These are phyloP conservation scores for Pantherophis vulpinus DNA, from an alignment of 2,797 vertebrate species.

Conservation along the genomic window DNA sequence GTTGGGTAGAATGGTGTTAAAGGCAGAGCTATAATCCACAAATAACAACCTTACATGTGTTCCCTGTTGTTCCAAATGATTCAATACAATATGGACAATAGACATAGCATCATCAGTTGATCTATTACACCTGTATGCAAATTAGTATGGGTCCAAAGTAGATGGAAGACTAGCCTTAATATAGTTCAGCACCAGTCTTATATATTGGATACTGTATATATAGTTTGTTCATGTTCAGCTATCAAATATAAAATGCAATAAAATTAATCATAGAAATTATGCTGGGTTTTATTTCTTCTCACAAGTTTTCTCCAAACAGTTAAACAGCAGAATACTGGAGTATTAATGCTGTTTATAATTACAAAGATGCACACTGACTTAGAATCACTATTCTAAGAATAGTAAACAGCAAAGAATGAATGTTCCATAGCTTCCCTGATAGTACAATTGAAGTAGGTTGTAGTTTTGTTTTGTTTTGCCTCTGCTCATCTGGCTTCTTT, in stretches of 20 bases:
- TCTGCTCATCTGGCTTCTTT: constrained; percentile 6
- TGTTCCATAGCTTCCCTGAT: not conserved
- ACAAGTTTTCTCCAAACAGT: not conserved
- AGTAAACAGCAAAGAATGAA: not conserved
- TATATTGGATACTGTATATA: not conserved
- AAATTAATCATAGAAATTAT: not conserved
- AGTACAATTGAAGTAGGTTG: not conserved
- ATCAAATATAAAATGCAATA: not conserved
- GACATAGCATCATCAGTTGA: too few species aligned
- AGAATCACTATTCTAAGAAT: not conserved
- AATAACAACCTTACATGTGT: too few species aligned
- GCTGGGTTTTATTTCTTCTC: not conserved
- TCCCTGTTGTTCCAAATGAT: too few species aligned
- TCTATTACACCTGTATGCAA: too few species aligned
- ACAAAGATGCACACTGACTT: not conserved
- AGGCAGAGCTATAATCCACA: too few species aligned
- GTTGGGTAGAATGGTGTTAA: too few species aligned
- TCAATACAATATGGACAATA: too few species aligned
- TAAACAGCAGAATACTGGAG: not conserved
- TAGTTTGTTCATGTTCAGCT: not conserved
- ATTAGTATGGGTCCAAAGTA: too few species aligned
- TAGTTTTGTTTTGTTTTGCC: not conserved
- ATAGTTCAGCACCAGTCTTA: too few species aligned
- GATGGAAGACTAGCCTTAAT: too few species aligned
- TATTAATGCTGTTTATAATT: not conserved